A percentile compares a stretch with the other conserved stretches of the same genome.
These are phyloP conservation scores for Macrotrachela quadricornifera DNA, from an alignment of 1,140 invertebrate genomes.

Conservation along the genomic window DNA sequence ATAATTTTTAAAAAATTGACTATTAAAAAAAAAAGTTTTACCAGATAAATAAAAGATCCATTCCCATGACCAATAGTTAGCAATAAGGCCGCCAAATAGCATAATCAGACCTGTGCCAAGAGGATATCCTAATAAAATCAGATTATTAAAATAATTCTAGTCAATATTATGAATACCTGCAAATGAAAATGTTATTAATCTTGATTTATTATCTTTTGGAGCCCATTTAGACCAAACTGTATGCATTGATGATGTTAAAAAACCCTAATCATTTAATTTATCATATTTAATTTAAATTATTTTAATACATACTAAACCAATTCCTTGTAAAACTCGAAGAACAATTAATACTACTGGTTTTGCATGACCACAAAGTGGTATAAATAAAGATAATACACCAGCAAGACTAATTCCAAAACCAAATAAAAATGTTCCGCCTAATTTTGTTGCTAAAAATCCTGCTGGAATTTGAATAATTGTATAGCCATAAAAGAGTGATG, in stretches of 20 bases:
- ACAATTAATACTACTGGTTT: conserved; percentile 22
- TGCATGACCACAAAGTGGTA: conserved; percentile 48
- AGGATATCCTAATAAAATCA: conserved; percentile 6
- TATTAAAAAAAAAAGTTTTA: no score
- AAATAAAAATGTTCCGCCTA: conserved; percentile 55
- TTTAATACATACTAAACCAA: conserved; percentile 11
- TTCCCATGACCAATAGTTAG: conserved; percentile 11
- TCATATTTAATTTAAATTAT: no score
- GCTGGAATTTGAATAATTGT: conserved; percentile 56
- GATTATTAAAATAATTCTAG: no score
- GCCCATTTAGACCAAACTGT: conserved; percentile 67
- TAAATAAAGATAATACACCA: conserved; percentile 56
- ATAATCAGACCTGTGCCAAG: conserved; percentile 10
- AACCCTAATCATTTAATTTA: conserved; percentile 38
- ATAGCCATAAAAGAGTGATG: conserved; percentile 68
- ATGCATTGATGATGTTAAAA: conserved; percentile 69
- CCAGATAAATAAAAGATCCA: conserved; percentile 13
- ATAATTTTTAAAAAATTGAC: no score
- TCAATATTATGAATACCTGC: conserved; percentile 12
- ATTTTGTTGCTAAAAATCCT: conserved; percentile 46
- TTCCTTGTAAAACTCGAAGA: conserved; percentile 26
- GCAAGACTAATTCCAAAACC: conserved; percentile 55
- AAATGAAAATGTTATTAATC: conserved; percentile 22
- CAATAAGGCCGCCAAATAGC: conserved; percentile 9
- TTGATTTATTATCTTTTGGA: conserved; percentile 52